A percentile compares a stretch with the other conserved stretches of the same genome.
phyloP scores from a whole-genome alignment of 2,888 invertebrate species.

The Pharmacophagus antenor region DNA sequence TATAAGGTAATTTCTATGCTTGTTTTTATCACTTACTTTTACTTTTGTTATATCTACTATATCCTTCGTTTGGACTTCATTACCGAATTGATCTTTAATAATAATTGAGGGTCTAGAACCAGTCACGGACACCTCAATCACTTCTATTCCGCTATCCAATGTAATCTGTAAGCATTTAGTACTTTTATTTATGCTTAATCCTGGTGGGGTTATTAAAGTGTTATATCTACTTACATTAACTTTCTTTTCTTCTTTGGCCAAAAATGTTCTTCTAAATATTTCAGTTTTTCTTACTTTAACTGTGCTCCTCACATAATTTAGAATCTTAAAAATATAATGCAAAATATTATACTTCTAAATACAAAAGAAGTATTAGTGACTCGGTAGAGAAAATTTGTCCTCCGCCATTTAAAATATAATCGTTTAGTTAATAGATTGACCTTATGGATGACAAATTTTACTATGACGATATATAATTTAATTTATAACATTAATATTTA shows the following conservation, averaged over 20 bases:
- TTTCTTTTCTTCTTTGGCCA: background rate
- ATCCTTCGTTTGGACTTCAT: background rate
- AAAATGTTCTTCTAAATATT: background rate
- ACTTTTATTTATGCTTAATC: no score
- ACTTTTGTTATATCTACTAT: background rate
- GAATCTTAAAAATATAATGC: constrained; percentile 11
- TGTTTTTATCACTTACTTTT: constrained; percentile 12
- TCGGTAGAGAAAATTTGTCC: no score
- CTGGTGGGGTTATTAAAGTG: no score
- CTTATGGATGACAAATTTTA: no score
- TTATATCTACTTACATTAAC: constrained; percentile 18
- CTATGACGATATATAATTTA: no score
- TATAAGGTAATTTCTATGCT: no score
- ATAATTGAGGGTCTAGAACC: background rate
- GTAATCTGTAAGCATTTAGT: background rate
- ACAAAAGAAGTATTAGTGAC: no score
- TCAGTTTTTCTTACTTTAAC: background rate
- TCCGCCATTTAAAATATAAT: no score
- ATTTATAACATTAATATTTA: no score
- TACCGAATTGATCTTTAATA: background rate
- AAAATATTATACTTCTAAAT: background rate
- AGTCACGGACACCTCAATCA: background rate
- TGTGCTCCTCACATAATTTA: constrained; percentile 8
- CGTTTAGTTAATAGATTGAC: no score
- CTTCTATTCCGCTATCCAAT: background rate